Evolutionary conservation across 2,888 invertebrate genomes (phyloP), one percentile per base, ranked within the genome.

Genomic region (Cheilosia grossa): DNA sequence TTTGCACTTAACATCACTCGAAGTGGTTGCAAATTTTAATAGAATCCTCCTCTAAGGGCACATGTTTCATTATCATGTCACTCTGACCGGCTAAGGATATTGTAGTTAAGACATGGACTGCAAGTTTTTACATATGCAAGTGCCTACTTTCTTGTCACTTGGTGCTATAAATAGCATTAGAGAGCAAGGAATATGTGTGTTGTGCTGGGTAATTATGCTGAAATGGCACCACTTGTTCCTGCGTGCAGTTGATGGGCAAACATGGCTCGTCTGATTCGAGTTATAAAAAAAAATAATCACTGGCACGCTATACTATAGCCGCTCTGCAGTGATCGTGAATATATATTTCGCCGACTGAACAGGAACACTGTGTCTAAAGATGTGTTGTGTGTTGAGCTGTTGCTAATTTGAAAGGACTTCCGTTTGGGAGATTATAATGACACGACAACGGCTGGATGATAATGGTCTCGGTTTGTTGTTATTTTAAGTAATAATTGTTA

Each of bases 51-150:
- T 69, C 64, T 53, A 58, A 67, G 75, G 85, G 81, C 56, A 67
- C 66, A 81, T 75, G 85, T 70, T 85, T 81, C 74, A 85, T 85
- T 85, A 85, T 75, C 75, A 66, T 85, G 85, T 85, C 85, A 81
- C 61, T 77, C 66, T 33, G n/a, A 19, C 40, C 51, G 72, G 47
- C 85, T 67, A 72, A 81, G 56, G 74, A 58, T 49, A 81, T 72
- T 64, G 70, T 67, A 82, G 70, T 77, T 82, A 73, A 72, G 72
- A 81, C 72, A 56, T 83, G 73, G 56, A 64, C 70, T 83, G 73
- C 51, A 64, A 59, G 74, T 59, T 44, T 64, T 49, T 74, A 30
- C 47, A 69, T 75, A 72, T 81, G 72, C 75, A 80, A 85, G 80
- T 80, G 51, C 27, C 24, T 51, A 69, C 40, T 59, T 49, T 74